phyloP scores from a whole-genome alignment of 1,140 invertebrate species.

The Prorops nasuta region DNA sequence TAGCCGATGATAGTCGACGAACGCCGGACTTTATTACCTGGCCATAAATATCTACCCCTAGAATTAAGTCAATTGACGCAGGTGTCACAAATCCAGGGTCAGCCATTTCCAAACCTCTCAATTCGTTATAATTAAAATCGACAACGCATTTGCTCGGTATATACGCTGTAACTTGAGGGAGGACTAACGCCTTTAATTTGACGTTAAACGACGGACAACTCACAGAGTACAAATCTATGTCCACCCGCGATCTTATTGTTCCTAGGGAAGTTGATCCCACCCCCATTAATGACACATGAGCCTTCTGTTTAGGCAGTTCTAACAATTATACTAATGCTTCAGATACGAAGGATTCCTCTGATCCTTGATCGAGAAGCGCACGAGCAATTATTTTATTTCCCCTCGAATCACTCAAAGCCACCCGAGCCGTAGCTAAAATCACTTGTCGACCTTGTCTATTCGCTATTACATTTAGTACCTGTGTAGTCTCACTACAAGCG shows the following conservation, averaged over 20 bases:
- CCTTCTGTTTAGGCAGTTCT: background rate
- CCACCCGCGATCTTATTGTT: background rate
- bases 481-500: too few species aligned
- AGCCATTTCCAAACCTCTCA: background rate
- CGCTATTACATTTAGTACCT: too few species aligned
- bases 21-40: background rate
- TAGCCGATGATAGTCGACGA: background rate
- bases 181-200: background rate
- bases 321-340: background rate
- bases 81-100: background rate
- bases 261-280: background rate
- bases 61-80: background rate
- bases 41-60: background rate
- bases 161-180: background rate
- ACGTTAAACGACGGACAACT: too few species aligned
- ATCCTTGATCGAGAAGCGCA: background rate
- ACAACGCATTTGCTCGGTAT: background rate
- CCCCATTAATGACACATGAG: background rate
- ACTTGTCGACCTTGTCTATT: background rate
- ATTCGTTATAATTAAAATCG: background rate
- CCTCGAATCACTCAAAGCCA: too few species aligned
- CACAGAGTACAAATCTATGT: too few species aligned
- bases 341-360: background rate
- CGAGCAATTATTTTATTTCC: background rate
- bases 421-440: too few species aligned